These are phyloP conservation scores for Enoplosus armatus DNA, from an alignment of 2,797 vertebrate species.

Conservation along the genomic window DNA sequence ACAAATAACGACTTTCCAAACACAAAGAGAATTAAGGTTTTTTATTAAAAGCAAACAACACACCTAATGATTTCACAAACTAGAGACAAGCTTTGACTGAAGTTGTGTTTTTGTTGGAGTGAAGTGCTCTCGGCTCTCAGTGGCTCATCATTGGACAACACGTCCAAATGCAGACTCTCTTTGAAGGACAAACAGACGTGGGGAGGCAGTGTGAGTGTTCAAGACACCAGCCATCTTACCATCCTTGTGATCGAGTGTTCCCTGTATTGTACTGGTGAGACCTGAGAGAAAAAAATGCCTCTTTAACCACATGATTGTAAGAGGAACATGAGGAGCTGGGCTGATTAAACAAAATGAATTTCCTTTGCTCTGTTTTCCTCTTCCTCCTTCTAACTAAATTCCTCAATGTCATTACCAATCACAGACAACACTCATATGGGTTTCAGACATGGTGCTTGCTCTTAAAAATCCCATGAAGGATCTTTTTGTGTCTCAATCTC, in stretches of 20 bases:
- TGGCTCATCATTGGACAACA: slow-evolving; percentile 44
- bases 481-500: slow-evolving; percentile 30
- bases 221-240: slow-evolving; percentile 17
- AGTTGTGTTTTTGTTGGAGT: slow-evolving; percentile 32
- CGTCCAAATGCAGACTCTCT: slow-evolving; percentile 35
- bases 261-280: background rate
- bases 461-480: slow-evolving; percentile 39
- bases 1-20: background rate
- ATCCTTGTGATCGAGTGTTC: slow-evolving; percentile 5
- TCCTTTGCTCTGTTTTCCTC: slow-evolving; percentile 26
- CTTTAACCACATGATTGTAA: background rate
- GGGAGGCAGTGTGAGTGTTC: slow-evolving; percentile 47
- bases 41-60: slow-evolving; percentile 9
- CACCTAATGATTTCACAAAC: background rate
- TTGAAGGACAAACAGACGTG: slow-evolving; percentile 58
- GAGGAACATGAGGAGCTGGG: slow-evolving; percentile 29
- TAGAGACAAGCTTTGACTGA: slow-evolving; percentile 17
- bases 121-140: slow-evolving; percentile 51
- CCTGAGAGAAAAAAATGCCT: slow-evolving; percentile 15
- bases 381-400: slow-evolving; percentile 38
- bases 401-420: slow-evolving; percentile 58
- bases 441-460: slow-evolving; percentile 36
- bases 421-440: slow-evolving; percentile 30
- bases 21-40: background rate
- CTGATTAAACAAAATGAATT: slow-evolving; percentile 43